These are phyloP conservation scores for Ammodramus savannarum DNA, from an alignment of 2,113 vertebrate species.

Conservation along the genomic window DNA sequence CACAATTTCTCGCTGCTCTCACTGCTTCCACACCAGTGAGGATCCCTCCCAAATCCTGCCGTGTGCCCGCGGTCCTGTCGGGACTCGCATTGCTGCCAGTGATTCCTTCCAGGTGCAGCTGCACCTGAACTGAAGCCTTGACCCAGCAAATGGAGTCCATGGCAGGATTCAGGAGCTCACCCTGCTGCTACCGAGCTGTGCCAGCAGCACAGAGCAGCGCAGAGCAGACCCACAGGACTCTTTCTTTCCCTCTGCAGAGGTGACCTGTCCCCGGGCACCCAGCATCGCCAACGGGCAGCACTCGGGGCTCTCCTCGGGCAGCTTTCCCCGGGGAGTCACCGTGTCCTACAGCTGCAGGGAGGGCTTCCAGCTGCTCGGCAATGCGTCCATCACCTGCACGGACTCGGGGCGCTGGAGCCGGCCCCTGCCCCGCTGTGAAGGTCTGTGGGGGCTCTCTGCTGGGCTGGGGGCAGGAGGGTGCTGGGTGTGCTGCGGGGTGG, in stretches of 20 bases:
- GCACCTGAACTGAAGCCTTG: background rate
- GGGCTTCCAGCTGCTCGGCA: background rate
- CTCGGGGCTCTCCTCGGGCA: background rate
- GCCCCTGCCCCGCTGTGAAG: background rate
- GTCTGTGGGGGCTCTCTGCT: background rate
- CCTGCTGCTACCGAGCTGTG: rapidly evolving
- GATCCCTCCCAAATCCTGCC: background rate
- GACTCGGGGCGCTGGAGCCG: constrained; percentile 25
- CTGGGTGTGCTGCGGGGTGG: rapidly evolving
- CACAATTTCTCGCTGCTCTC: background rate
- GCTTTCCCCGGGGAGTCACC: rapidly evolving
- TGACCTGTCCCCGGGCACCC: background rate
- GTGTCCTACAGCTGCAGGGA: constrained; percentile 25
- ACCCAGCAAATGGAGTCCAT: background rate
- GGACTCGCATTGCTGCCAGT: rapidly evolving
- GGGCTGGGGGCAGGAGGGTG: too few relatives aligned
- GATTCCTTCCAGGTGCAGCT: background rate
- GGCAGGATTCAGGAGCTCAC: too few relatives aligned
- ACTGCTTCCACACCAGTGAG: rapidly evolving
- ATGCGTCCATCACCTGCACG: background rate
- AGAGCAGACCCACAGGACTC: background rate
- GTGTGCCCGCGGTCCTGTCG: rapidly evolving
- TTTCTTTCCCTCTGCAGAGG: background rate
- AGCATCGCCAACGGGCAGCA: constrained; percentile 30
- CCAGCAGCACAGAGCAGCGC: background rate